These are phyloP conservation scores for Lutraria rhynchaena DNA, from an alignment of 1,140 invertebrate genomes.

Conservation along the genomic window DNA sequence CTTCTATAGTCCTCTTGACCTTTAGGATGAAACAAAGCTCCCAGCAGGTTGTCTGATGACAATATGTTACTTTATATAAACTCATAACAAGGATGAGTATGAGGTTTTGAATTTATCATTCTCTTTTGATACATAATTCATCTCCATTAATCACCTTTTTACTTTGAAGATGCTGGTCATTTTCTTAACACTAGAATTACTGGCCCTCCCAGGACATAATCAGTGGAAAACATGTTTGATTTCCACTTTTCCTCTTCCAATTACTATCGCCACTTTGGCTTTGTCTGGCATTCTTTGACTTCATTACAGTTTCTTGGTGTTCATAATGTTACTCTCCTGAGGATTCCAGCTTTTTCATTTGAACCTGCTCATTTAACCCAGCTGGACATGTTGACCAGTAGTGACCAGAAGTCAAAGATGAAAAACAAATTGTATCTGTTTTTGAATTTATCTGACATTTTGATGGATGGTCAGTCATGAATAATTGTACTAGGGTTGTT, in stretches of 20 bases:
- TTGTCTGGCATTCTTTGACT: slow-evolving; percentile 12
- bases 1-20: too few species aligned
- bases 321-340: slow-evolving; percentile 22
- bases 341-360: slow-evolving; percentile 15
- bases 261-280: slow-evolving; percentile 25
- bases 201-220: slow-evolving; percentile 21
- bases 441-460: slow-evolving; percentile 23
- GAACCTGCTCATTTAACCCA: slow-evolving; percentile 32
- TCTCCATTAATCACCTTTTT: slow-evolving; percentile 15
- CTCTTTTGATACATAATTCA: slow-evolving; percentile 14
- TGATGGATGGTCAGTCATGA: slow-evolving; percentile 6
- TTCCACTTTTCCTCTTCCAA: slow-evolving; percentile 15
- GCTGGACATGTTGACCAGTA: slow-evolving; percentile 36
- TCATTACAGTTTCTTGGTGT: slow-evolving; percentile 16
- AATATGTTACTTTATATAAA: too few species aligned
- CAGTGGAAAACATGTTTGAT: slow-evolving; percentile 25
- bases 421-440: slow-evolving; percentile 43
- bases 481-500: slow-evolving; percentile 18
- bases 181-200: slow-evolving; percentile 15
- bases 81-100: too few species aligned
- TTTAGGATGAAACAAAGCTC: too few species aligned
- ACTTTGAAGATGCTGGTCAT: slow-evolving; percentile 26
- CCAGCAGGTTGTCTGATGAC: too few species aligned
- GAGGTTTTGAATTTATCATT: too few species aligned
- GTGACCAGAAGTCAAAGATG: slow-evolving; percentile 20